Conservation (phyloP, 2,888 invertebrate species). For the Sesamia inferens region DNA sequence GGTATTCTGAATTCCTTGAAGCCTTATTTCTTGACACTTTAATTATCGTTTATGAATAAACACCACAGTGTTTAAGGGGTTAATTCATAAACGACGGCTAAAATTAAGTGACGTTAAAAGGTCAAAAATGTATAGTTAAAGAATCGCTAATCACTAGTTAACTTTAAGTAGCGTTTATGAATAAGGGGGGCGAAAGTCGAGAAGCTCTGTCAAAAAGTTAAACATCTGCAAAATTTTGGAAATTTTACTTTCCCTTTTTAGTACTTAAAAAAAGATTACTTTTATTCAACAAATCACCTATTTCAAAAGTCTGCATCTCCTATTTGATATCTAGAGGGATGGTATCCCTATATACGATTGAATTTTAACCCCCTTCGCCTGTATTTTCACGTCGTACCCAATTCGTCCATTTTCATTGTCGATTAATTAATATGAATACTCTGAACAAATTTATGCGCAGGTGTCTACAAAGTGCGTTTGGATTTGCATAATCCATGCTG, state of each 20-base stretch:
- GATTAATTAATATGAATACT: conserved; percentile 14
- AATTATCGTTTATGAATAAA: no score
- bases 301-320: background rate
- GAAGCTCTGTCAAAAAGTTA: background rate
- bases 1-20: no score
- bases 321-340: background rate
- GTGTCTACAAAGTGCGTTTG: conserved; percentile 13
- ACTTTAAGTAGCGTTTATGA: no score
- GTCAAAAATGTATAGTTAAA: no score
- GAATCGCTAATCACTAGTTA: no score
- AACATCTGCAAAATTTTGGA: background rate
- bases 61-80: no score
- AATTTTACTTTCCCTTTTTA: background rate
- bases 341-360: background rate
- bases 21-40: no score
- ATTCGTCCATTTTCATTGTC: conserved; percentile 29
- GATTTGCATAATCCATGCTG: conserved; percentile 24
- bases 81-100: no score
- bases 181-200: no score
- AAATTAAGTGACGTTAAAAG: no score
- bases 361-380: background rate
- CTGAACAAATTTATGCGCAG: conserved; percentile 24
- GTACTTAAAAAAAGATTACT: no score
- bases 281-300: no score
- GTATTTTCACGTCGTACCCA: conserved; percentile 9